Conservation (phyloP, 2,888 invertebrate species). For the Drosophila fulvimacula region DNA sequence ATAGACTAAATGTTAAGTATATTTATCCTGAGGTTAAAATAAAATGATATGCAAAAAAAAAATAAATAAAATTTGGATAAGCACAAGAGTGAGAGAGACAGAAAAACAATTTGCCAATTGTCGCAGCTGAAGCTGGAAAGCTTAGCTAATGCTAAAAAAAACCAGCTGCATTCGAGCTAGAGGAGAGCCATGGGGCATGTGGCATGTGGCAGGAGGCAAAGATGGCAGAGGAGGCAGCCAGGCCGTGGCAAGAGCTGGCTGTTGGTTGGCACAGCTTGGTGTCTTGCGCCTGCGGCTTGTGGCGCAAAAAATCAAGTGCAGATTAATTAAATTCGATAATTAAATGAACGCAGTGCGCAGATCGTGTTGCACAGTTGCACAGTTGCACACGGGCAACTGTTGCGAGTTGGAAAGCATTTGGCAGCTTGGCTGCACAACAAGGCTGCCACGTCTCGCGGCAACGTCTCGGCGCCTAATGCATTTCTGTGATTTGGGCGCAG, state of each 20-base stretch:
- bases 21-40: not conserved
- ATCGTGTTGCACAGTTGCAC: slow-evolving; percentile 64
- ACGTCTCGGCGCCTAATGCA: slow-evolving; percentile 65
- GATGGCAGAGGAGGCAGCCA: not conserved
- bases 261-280: slow-evolving; percentile 49
- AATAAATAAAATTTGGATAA: slow-evolving; percentile 39
- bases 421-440: slow-evolving; percentile 75
- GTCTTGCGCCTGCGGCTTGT: slow-evolving; percentile 51
- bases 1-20: not conserved
- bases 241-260: not conserved
- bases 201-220: not conserved
- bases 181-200: slow-evolving; percentile 1
- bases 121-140: slow-evolving; percentile 38
- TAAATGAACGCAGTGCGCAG: slow-evolving; percentile 81
- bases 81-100: too few species aligned
- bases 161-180: slow-evolving; percentile 24
- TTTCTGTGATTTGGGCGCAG: slow-evolving; percentile 82
- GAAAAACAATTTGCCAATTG: slow-evolving; percentile 74
- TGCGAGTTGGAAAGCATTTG: slow-evolving; percentile 52
- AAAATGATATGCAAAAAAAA: slow-evolving; percentile 25
- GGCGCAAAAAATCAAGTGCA: slow-evolving; percentile 80
- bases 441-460: slow-evolving; percentile 56
- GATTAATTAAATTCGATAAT: slow-evolving; percentile 81
- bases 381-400: slow-evolving; percentile 15
- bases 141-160: slow-evolving; percentile 9